phyloP scores from a whole-genome alignment of 2,888 invertebrate genomes.

The Chrysolina americana region DNA sequence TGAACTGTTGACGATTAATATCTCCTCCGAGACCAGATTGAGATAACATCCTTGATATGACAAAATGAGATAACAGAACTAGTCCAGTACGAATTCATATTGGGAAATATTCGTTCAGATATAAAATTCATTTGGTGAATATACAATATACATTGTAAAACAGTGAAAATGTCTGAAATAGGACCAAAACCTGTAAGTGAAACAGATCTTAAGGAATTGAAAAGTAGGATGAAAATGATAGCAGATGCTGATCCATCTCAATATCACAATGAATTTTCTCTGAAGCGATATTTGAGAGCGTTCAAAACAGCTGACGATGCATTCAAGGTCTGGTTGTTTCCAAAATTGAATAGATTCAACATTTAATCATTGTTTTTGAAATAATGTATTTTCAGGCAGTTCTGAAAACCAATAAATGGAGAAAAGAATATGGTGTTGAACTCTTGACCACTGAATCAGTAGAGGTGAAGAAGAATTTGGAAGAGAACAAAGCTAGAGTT shows the following conservation, averaged over 20 bases:
- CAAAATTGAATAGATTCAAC: not conserved
- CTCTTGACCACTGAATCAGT: constrained; percentile 73
- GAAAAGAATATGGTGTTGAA: constrained; percentile 80
- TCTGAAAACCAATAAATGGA: constrained; percentile 86
- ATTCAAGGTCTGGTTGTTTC: constrained; percentile 75
- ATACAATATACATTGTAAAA: not conserved
- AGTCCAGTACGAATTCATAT: not conserved
- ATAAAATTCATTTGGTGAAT: not conserved
- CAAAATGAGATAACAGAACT: constrained; percentile 15
- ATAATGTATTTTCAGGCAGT: constrained; percentile 72
- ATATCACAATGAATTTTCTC: constrained; percentile 82
- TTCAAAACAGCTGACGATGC: constrained; percentile 82
- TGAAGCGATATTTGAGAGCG: constrained; percentile 80
- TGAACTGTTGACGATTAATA: not conserved
- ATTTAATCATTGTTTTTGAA: not conserved
- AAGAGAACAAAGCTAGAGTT: constrained; percentile 77
- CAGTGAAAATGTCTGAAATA: constrained; percentile 37
- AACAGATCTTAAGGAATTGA: constrained; percentile 77
- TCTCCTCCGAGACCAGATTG: not conserved
- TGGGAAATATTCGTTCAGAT: not conserved
- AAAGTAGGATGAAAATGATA: constrained; percentile 81
- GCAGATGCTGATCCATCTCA: constrained; percentile 81
- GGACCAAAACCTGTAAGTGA: constrained; percentile 73
- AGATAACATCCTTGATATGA: constrained; percentile 19
- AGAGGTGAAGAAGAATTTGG: constrained; percentile 73